Conservation (phyloP, 2,888 invertebrate species). For the Kuschelorhynchus macadamiae region DNA sequence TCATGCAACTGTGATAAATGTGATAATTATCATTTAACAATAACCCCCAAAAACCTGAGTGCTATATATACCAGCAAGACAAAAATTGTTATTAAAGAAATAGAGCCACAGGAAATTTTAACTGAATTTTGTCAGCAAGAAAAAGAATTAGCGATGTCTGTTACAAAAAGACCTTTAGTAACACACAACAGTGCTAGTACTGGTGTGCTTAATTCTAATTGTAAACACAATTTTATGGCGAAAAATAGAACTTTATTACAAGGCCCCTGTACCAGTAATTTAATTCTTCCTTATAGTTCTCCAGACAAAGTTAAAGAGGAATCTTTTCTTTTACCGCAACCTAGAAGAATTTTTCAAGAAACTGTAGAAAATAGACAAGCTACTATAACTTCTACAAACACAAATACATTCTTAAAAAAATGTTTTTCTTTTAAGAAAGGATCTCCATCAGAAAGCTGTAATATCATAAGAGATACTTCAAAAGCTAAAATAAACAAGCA, state of each 20-base stretch:
- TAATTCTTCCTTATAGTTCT: not conserved
- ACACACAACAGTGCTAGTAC: not conserved
- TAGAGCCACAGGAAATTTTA: conserved; percentile 30
- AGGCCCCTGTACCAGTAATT: not conserved
- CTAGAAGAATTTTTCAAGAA: not conserved
- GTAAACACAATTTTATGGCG: not conserved
- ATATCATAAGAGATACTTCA: no score
- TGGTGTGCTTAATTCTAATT: not conserved
- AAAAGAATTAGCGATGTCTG: conserved; percentile 11
- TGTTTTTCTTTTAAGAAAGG: no score
- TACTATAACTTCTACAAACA: no score
- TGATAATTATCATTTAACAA: conserved; percentile 59
- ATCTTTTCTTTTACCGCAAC: conserved; percentile 1
- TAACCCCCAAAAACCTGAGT: conserved; percentile 62
- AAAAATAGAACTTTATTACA: not conserved
- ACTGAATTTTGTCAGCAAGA: conserved; percentile 19
- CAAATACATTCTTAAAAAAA: no score
- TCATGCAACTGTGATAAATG: conserved; percentile 51
- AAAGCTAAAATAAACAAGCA: no score
- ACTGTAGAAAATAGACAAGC: not conserved
- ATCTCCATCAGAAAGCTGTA: no score
- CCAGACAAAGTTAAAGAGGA: not conserved
- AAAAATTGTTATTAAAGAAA: conserved; percentile 27
- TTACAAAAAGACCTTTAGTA: not conserved
- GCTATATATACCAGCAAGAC: conserved; percentile 57